Evolutionary conservation across 92 coral and sea anemone species (phyloP), one percentile per base, ranked within the genome.

Genomic region (Parazoanthus atlanticus): DNA sequence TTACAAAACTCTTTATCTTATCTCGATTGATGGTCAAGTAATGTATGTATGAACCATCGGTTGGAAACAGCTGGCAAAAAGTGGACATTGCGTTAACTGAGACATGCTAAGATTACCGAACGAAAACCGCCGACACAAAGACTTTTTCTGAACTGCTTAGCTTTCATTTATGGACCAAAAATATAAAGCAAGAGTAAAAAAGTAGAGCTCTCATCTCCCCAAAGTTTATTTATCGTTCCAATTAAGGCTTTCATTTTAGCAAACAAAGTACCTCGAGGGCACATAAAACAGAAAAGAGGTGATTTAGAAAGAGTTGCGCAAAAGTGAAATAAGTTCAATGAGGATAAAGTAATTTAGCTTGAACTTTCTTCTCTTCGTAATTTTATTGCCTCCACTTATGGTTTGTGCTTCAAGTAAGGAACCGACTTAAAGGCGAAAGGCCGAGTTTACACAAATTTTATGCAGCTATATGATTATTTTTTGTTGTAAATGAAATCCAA

Each of bases 1-100:
- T 32, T 49, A 79, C 83, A 29, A 78, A 47, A 29, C 52, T 29
- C 67, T 70, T 70, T 84, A 47, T 84, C 36, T 41, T 84, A 40
- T 70, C 87, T 25, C 30, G 78, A 84, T 84, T 71, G 41, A 84
- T 71, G 78, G 65, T 84, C 64, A 69, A 47, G 33, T 70, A 84
- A 84, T 81, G 74, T 71, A 69, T 84, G 87, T 43, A 69, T 74
- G 54, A 84, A 84, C 32, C 7, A 56, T 67, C 21, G 46, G 49
- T 56, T 66, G 38, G 15, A 46, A 70, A 70, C 87, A 84, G 87
- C 78, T 84, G 87, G 77, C 38, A 19, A 49, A 83, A 38, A 29
- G 26, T 11, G 40, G 40, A 71, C 25, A 70, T 67, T 69, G 26
- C 32, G n/a, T 84, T 31, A 49, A 70, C 26, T 29, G 16, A 84